These are phyloP conservation scores for Pandion haliaetus DNA, from an alignment of 2,113 vertebrate species.

Conservation along the genomic window DNA sequence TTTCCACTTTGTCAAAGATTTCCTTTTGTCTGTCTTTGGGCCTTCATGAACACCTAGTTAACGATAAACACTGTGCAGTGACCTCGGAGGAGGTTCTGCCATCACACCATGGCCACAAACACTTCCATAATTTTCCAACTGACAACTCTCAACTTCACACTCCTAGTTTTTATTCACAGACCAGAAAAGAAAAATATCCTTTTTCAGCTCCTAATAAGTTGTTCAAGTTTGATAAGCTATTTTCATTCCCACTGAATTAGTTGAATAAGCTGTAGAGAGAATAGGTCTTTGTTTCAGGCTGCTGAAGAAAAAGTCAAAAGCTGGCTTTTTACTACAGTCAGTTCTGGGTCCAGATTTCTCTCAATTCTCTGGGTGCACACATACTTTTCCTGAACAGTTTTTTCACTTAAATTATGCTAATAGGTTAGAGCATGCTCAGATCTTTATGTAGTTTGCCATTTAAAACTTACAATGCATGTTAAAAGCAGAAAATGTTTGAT, in stretches of 20 bases:
- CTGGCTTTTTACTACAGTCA: neutral
- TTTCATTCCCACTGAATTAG: neutral
- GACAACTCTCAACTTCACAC: conserved; percentile 54
- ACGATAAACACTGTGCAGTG: neutral
- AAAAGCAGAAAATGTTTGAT: neutral
- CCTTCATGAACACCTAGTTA: conserved; percentile 29
- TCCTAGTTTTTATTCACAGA: neutral
- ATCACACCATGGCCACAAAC: neutral
- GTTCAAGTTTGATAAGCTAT: conserved; percentile 29
- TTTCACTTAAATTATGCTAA: neutral
- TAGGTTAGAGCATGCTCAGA: neutral
- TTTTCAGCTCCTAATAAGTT: conserved; percentile 38
- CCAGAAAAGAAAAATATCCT: conserved; percentile 48
- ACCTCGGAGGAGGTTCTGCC: conserved; percentile 2
- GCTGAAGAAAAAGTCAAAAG: neutral
- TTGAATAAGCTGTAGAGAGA: neutral
- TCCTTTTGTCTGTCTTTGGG: neutral
- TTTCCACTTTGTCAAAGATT: conserved; percentile 1
- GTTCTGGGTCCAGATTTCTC: neutral
- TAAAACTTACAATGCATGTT: neutral
- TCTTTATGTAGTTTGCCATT: neutral
- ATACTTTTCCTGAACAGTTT: neutral
- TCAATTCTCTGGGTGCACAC: neutral
- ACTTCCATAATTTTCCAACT: conserved; percentile 22
- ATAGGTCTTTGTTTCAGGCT: conserved; percentile 49